Conservation (phyloP, 2,888 invertebrate genomes). For the Napeogenes sylphis region DNA sequence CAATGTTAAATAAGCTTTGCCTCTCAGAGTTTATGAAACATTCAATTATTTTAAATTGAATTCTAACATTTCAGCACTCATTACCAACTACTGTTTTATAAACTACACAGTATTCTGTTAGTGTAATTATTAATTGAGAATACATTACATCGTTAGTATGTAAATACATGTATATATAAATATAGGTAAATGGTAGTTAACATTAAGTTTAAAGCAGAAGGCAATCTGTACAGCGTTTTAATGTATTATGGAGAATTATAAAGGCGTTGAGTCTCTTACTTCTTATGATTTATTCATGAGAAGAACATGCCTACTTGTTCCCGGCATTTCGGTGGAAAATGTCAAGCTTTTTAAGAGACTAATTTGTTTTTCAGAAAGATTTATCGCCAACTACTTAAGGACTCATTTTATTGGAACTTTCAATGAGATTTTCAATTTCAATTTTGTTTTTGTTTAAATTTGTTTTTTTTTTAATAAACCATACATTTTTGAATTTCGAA, state of each 20-base stretch:
- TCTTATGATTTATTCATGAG: constrained; percentile 78
- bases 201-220: constrained; percentile 70
- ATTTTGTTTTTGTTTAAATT: constrained; percentile 7
- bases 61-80: no score
- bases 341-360: constrained; percentile 62
- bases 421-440: constrained; percentile 18
- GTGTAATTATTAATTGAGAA: no score
- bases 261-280: constrained; percentile 70
- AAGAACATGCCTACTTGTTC: constrained; percentile 64
- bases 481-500: background rate
- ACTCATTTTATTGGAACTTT: constrained; percentile 28
- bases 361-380: constrained; percentile 61
- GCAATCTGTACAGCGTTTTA: constrained; percentile 76
- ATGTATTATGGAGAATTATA: constrained; percentile 78
- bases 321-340: constrained; percentile 56
- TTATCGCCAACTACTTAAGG: constrained; percentile 41
- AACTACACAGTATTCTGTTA: no score
- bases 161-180: background rate
- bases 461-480: constrained; percentile 4
- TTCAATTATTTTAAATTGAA: no score
- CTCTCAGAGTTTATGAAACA: no score
- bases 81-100: no score
- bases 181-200: constrained; percentile 56
- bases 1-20: no score
- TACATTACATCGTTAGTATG: no score